Conservation (phyloP, 2,797 vertebrate species). For the Dryobates pubescens region DNA sequence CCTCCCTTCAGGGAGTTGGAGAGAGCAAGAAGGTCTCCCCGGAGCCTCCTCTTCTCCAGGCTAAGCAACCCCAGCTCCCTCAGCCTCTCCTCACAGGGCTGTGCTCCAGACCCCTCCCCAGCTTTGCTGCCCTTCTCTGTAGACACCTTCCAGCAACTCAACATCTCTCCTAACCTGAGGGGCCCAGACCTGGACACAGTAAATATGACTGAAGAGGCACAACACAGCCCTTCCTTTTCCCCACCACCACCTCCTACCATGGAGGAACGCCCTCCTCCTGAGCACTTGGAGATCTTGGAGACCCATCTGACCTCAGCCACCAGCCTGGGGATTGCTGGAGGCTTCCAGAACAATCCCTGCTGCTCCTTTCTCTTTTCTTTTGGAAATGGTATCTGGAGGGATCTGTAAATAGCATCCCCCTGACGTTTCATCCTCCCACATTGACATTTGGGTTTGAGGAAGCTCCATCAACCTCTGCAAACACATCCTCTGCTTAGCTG, state of each 20-base stretch:
- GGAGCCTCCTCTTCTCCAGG: no score
- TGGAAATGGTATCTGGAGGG: neutral
- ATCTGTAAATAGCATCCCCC: conserved; percentile 1
- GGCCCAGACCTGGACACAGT: no score
- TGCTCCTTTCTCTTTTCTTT: neutral
- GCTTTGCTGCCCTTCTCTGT: no score
- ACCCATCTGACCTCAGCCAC: neutral
- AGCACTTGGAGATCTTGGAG: neutral
- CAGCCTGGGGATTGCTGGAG: neutral
- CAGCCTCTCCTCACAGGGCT: no score
- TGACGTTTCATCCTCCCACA: neutral
- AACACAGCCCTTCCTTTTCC: neutral
- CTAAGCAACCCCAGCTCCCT: no score
- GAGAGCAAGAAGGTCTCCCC: no score
- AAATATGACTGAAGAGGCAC: neutral
- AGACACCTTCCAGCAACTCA: no score
- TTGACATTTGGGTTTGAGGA: conserved; percentile 24
- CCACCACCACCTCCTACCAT: rapidly evolving
- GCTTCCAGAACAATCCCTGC: neutral
- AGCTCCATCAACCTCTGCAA: conserved; percentile 5
- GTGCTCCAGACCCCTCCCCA: no score
- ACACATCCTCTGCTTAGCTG: conserved; percentile 6
- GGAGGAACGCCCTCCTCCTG: neutral
- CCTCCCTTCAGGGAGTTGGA: no score
- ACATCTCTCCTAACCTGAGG: no score